A percentile compares a stretch with the other conserved stretches of the same genome.
These are phyloP conservation scores for Pseudeuparius sepicola DNA, from an alignment of 2,888 invertebrate species.

Conservation along the genomic window DNA sequence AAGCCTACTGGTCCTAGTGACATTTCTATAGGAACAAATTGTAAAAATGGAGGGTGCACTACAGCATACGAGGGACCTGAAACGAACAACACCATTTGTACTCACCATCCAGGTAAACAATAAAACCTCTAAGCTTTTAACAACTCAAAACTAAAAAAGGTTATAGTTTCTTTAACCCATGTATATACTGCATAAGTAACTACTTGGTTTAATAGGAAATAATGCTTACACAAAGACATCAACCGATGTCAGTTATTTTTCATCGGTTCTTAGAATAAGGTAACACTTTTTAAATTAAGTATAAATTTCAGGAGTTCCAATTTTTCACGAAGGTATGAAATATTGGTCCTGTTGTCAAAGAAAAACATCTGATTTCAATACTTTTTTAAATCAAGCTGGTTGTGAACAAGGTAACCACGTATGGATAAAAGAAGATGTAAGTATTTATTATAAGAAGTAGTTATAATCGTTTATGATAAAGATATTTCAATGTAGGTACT, in stretches of 20 bases:
- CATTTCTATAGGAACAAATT: conserved; percentile 63
- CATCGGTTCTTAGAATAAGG: no score
- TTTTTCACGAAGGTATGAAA: conserved; percentile 95
- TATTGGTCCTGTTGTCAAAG: conserved; percentile 96
- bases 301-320: conserved; percentile 80
- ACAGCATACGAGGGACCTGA: conserved; percentile 55
- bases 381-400: conserved; percentile 85
- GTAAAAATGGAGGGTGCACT: conserved; percentile 79
- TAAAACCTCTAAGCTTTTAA: no score
- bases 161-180: no score
- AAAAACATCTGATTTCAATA: conserved; percentile 86
- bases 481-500: no score
- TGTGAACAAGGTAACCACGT: conserved; percentile 77
- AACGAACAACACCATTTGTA: conserved; percentile 54
- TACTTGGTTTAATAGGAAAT: no score
- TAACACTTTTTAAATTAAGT: no score
- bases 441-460: no score
- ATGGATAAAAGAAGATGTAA: conserved; percentile 72
- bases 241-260: no score
- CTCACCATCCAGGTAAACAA: conserved; percentile 61
- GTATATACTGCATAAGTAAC: no score
- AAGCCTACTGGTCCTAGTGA: conserved; percentile 34
- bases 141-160: no score
- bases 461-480: no score
- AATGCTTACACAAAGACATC: no score